phyloP scores from a whole-genome alignment of 1,140 invertebrate genomes.

The Hermetia illucens region DNA sequence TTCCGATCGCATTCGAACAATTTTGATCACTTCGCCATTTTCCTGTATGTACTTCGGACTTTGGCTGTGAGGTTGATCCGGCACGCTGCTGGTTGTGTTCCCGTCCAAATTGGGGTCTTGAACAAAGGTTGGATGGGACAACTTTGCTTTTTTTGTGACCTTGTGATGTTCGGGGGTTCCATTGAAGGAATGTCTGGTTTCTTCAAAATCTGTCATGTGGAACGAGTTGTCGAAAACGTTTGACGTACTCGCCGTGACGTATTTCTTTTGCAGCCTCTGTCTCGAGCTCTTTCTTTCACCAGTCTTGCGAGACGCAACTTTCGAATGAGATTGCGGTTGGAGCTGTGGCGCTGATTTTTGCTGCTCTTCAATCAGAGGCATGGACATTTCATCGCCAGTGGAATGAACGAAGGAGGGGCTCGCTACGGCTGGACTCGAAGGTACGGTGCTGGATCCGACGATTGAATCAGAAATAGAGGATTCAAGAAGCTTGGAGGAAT shows the following conservation, averaged over 20 bases:
- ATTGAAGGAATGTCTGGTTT: constrained; percentile 13
- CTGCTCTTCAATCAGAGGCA: background rate
- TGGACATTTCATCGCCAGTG: background rate
- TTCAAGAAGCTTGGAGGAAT: background rate
- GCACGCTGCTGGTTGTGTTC: constrained; percentile 6
- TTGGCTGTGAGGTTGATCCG: constrained; percentile 7
- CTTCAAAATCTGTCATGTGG: constrained; percentile 11
- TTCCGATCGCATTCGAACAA: constrained; percentile 50
- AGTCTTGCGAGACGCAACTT: too few relatives aligned
- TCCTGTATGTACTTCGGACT: constrained; percentile 32
- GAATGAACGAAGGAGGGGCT: background rate
- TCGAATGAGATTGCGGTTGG: too few relatives aligned
- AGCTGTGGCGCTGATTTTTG: background rate
- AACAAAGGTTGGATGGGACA: constrained; percentile 10
- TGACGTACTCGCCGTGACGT: constrained; percentile 1
- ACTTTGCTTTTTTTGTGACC: constrained; percentile 3
- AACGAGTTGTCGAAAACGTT: background rate
- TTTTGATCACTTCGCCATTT: constrained; percentile 46
- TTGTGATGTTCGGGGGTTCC: constrained; percentile 14
- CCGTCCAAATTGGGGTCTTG: constrained; percentile 13
- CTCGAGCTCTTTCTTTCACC: background rate
- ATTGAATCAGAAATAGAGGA: too few relatives aligned
- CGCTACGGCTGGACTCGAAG: too few relatives aligned
- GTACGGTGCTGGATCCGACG: too few relatives aligned
- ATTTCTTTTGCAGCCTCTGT: constrained; percentile 8